Evolutionary conservation across 2,797 vertebrate genomes (phyloP), one percentile per base, ranked within the genome.

Genomic region (Gallinago solitaria): DNA sequence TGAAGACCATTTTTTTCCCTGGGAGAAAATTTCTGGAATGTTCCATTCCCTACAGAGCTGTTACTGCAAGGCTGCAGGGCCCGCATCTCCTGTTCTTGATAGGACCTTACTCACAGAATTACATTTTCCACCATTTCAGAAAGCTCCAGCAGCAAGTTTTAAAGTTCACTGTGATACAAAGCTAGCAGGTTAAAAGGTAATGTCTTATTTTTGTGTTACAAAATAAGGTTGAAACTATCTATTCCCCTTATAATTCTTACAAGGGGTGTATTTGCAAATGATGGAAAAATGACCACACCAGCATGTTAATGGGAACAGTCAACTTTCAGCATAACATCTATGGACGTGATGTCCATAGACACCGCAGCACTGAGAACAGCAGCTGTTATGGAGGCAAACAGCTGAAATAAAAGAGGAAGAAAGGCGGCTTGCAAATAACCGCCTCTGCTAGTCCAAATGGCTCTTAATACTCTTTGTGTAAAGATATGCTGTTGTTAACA

Each of bases 381-480:
- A 98, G 98, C 98, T 98, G 97, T 95, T 97, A 67, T 83, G 0
- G 2, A 87, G 87, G 75, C 88, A 96, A 96, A 96, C 97, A 98
- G 97, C 97, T 97, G 97, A 98, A 98, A 96, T 96, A 92, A 97
- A 97, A 96, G 96, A 95, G 95, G 90, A 97, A 96, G 97, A 96
- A 97, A 93, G 89, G 91, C 63, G 33, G 95, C 97, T 97, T 95
- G 94, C 94, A 96, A 94, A 95, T 91, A 95, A 94, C 85, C 5
- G 54, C 89, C 90, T 92, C 79, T 56, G 68, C 84, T 97, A 91
- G 94, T 95, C 94, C 95, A 96, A 94, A 96, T 96, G 96, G 90
- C 65, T 96, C 96, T 69, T 89, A 94, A 89, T 94, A 79, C 80
- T 94, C 95, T 94, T 96, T 96, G 67, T 96, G 93, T 76, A 88